Evolutionary conservation across 2,113 vertebrate genomes (phyloP).

Genomic region (Numenius arquata): DNA sequence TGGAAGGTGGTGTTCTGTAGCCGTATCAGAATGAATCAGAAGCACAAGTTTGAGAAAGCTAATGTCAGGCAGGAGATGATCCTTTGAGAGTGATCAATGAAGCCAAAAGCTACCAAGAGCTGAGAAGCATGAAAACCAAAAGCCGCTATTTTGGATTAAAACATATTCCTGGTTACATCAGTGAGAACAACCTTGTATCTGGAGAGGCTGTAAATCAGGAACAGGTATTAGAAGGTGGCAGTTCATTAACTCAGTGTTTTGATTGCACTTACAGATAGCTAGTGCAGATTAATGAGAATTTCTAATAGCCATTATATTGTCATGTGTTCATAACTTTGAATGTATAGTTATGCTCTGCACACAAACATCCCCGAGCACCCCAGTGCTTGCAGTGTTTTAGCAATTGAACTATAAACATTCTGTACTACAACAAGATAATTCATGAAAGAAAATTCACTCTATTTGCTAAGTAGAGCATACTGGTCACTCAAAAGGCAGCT

Average conservation of each 20-base stretch:
- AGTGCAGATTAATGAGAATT: background rate
- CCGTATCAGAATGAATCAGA: background rate
- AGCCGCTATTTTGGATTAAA: background rate
- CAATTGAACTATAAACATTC: background rate
- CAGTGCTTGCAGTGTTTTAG: background rate
- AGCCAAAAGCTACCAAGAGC: background rate
- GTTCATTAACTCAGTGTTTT: background rate
- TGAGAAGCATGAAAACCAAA: background rate
- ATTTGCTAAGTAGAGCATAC: background rate
- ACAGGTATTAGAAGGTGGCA: background rate
- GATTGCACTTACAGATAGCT: background rate
- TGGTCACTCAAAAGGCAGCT: background rate
- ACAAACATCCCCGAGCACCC: background rate
- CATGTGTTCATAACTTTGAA: background rate
- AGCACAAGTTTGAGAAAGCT: background rate
- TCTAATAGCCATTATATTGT: background rate
- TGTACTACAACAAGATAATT: background rate
- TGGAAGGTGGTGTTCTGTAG: background rate
- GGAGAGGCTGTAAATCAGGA: background rate
- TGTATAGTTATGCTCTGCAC: background rate
- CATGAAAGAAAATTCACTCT: background rate
- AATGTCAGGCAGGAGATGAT: background rate
- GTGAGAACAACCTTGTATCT: background rate
- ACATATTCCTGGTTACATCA: background rate
- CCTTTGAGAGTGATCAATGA: background rate